A percentile compares a stretch with the other conserved stretches of the same genome.
Conservation (phyloP, 2,888 invertebrate genomes). For the Ophion slaviceki region DNA sequence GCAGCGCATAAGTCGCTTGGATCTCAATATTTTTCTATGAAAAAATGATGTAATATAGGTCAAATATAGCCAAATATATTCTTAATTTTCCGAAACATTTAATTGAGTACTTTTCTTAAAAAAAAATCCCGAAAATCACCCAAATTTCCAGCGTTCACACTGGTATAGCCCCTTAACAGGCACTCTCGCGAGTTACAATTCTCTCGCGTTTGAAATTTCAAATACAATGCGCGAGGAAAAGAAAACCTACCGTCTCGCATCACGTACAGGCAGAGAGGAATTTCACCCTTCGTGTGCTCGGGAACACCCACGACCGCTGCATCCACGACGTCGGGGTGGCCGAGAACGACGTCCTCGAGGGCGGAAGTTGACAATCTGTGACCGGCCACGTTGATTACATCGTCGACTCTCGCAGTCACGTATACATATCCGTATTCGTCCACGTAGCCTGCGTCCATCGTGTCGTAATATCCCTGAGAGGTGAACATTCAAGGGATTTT, state of each 20-base stretch:
- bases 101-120: no score
- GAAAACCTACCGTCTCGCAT: conserved; percentile 86
- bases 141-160: no score
- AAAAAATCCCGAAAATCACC: no score
- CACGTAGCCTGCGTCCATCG: conserved; percentile 96
- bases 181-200: no score
- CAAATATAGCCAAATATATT: no score
- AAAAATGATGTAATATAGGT: no score
- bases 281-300: conserved; percentile 94
- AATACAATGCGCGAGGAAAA: conserved; percentile 72
- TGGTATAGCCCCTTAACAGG: background rate
- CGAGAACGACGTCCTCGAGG: conserved; percentile 94
- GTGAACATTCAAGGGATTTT: background rate
- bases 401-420: conserved; percentile 96
- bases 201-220: background rate
- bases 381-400: conserved; percentile 97
- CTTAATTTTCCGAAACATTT: no score
- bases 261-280: conserved; percentile 94
- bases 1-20: no score
- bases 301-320: conserved; percentile 96
- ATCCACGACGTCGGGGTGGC: conserved; percentile 94
- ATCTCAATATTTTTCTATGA: no score
- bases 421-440: conserved; percentile 93
- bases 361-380: conserved; percentile 95
- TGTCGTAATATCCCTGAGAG: conserved; percentile 94